Evolutionary conservation across 1,140 invertebrate genomes (phyloP), one percentile per base, ranked within the genome.

Genomic region (Gerris buenoi): DNA sequence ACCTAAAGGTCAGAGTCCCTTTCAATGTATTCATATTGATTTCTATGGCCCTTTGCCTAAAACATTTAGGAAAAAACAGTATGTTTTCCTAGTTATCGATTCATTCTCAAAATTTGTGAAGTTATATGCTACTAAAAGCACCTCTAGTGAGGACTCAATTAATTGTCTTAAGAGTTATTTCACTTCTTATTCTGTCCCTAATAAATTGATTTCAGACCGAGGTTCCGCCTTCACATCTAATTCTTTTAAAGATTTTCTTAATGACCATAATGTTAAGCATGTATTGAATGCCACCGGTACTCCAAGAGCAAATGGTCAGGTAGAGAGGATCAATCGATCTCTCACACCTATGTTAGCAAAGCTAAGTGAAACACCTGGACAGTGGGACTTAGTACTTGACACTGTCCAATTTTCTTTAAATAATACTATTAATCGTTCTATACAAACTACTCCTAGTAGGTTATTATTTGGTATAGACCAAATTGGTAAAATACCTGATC

Each of bases 331-430:
- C 29, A 64, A 1, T 58, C 33, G 33, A 23, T 67, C 58, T 58
- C 67, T 15, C 2, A 56, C 18, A 46, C 33, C 33, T 46, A 46
- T 46, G 33, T 46, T 46, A 18, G 33, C 33, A 46, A 46, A 46
- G 18, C 33, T 46, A 46, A 46, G 33, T 46, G 33, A 46, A 5
- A 46, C 33, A 46, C 33, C 33, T 46, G 33, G 33, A 10, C 33
- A 46, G 65, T 72, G 68, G 58, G 58, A 64, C 13, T 58, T 56
- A 58, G 25, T 67, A 60, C 61, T 69, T 2, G 15, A 56, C 18
- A 23, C 63, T 1, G 65, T 70, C 1, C 64, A 72, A 15, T 69
- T 69, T 65, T 65, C 67, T 2, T 46, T 72, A 0, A 73, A 71
- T 26, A 72, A 71, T 60, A 65, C 23, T 0, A 25, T 68, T 14